These are phyloP conservation scores for Mallateleia sp. DNA, from an alignment of 2,888 invertebrate species.

Conservation along the genomic window DNA sequence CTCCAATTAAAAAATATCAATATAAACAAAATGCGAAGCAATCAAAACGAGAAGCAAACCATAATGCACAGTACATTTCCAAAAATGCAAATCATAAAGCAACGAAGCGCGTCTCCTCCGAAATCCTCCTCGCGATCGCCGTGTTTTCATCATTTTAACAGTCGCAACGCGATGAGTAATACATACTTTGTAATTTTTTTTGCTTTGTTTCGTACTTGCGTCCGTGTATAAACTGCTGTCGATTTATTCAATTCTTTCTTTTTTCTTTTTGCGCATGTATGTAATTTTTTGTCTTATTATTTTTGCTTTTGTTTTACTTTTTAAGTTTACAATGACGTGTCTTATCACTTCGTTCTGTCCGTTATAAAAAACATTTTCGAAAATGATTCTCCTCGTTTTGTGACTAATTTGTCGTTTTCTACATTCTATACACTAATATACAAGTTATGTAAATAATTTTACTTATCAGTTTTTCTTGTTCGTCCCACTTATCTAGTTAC, in stretches of 20 bases:
- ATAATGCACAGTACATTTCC: slow-evolving; percentile 73
- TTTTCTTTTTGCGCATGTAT: slow-evolving; percentile 45
- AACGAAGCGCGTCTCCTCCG: slow-evolving; percentile 75
- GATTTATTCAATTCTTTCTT: slow-evolving; percentile 75
- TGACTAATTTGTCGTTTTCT: slow-evolving; percentile 83
- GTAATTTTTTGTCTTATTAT: no score
- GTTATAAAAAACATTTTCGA: slow-evolving; percentile 89
- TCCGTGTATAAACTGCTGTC: slow-evolving; percentile 80
- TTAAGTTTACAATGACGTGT: slow-evolving; percentile 86
- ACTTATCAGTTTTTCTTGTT: slow-evolving; percentile 85
- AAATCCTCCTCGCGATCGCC: slow-evolving; percentile 48
- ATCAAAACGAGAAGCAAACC: slow-evolving; percentile 76
- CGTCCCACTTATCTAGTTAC: slow-evolving; percentile 89
- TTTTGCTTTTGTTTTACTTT: slow-evolving; percentile 62
- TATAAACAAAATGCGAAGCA: slow-evolving; percentile 77
- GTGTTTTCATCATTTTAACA: slow-evolving; percentile 35
- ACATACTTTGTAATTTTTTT: slow-evolving; percentile 49
- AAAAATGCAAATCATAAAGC: slow-evolving; percentile 75
- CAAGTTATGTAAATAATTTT: slow-evolving; percentile 88
- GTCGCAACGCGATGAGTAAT: slow-evolving; percentile 54
- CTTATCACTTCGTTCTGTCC: slow-evolving; percentile 88
- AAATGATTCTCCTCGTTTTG: slow-evolving; percentile 86
- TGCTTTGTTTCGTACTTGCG: slow-evolving; percentile 32
- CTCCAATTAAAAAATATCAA: slow-evolving; percentile 74
- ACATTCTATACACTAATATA: slow-evolving; percentile 90